A percentile compares a stretch with the other conserved stretches of the same genome.
Conservation (phyloP, 1,140 invertebrate genomes). For the Coelopa frigida region DNA sequence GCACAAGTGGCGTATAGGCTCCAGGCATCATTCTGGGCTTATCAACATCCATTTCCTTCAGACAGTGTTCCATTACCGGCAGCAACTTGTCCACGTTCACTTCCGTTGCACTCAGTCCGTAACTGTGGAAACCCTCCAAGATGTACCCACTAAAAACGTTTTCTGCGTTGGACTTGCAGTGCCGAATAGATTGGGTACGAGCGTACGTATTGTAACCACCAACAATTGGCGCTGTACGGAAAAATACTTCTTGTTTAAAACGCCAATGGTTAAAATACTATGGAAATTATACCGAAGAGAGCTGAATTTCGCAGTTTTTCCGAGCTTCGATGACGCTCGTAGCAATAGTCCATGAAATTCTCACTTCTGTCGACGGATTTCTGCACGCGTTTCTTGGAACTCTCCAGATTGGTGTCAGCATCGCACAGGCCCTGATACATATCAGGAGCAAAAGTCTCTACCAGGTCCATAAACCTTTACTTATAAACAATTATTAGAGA, state of each 20-base stretch:
- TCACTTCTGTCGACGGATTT: constrained; percentile 60
- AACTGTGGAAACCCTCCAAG: constrained; percentile 72
- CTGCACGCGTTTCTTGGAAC: constrained; percentile 57
- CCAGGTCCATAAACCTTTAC: constrained; percentile 60
- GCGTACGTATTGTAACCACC: constrained; percentile 61
- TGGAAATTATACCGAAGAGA: constrained; percentile 21
- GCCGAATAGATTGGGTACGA: constrained; percentile 56
- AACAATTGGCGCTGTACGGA: constrained; percentile 63
- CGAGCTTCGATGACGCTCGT: constrained; percentile 51
- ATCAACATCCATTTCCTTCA: constrained; percentile 55
- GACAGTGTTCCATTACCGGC: constrained; percentile 55
- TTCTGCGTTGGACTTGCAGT: constrained; percentile 50
- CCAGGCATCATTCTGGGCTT: constrained; percentile 61
- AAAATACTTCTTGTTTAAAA: constrained; percentile 14
- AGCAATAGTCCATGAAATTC: constrained; percentile 54
- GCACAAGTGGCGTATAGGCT: constrained; percentile 57
- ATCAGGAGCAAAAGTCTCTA: constrained; percentile 70
- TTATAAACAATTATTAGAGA: not conserved
- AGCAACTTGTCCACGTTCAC: constrained; percentile 51
- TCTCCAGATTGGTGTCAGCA: constrained; percentile 64
- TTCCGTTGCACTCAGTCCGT: constrained; percentile 49
- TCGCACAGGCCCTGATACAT: constrained; percentile 72
- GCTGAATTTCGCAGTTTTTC: constrained; percentile 40
- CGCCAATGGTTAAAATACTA: constrained; percentile 1
- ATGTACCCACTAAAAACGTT: constrained; percentile 58